Conservation (phyloP, 2,888 invertebrate species). For the Tachystola acroxantha region DNA sequence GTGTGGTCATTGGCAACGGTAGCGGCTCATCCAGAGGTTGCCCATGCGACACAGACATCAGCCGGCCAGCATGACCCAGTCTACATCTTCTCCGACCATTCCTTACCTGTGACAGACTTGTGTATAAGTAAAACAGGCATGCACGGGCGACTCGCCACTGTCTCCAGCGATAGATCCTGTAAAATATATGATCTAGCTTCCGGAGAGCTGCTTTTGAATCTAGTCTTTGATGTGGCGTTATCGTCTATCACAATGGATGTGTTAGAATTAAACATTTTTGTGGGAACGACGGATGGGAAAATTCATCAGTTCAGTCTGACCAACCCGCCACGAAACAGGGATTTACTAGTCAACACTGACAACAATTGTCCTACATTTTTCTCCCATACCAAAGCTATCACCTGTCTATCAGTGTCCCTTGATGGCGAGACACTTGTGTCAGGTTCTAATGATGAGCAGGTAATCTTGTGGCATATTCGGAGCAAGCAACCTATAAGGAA, state of each 20-base stretch:
- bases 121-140: conserved; percentile 84
- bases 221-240: conserved; percentile 85
- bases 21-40: conserved; percentile 70
- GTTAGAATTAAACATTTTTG: conserved; percentile 83
- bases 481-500: conserved; percentile 86
- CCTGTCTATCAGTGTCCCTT: conserved; percentile 84
- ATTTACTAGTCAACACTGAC: conserved; percentile 80
- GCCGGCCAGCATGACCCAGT: conserved; percentile 80
- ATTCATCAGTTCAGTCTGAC: conserved; percentile 84
- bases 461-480: conserved; percentile 89
- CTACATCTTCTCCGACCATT: conserved; percentile 88
- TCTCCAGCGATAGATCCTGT: conserved; percentile 89
- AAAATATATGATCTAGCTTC: conserved; percentile 87
- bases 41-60: conserved; percentile 63
- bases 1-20: conserved; percentile 86
- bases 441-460: conserved; percentile 85
- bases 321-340: conserved; percentile 82
- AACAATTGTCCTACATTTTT: conserved; percentile 71
- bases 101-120: conserved; percentile 87
- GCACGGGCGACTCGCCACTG: conserved; percentile 84
- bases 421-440: conserved; percentile 86
- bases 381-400: conserved; percentile 84
- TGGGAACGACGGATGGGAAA: conserved; percentile 85
- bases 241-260: conserved; percentile 83
- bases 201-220: conserved; percentile 83